A percentile compares a stretch with the other conserved stretches of the same genome.
Conservation (phyloP, 2,797 vertebrate species). For the Pseudochromis fuscus region DNA sequence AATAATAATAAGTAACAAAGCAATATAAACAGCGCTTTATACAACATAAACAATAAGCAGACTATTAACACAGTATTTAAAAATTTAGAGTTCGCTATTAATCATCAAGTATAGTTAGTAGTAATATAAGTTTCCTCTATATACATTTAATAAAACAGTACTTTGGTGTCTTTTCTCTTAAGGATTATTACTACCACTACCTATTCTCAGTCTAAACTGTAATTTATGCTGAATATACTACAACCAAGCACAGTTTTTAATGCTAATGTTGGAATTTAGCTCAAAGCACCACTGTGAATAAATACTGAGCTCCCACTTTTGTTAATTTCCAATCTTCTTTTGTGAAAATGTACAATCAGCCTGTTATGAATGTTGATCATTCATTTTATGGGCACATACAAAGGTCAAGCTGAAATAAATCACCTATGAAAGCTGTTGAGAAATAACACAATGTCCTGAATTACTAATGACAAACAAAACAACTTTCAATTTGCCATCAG, state of each 20-base stretch:
- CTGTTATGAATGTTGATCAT: conserved; percentile 39
- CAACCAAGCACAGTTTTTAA: not conserved
- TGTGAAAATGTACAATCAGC: conserved; percentile 24
- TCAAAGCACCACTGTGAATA: not conserved
- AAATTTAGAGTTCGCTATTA: no score
- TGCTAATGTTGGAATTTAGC: not conserved
- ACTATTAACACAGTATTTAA: no score
- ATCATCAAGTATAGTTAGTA: no score
- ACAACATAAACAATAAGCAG: no score
- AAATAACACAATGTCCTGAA: conserved; percentile 30
- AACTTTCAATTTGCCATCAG: conserved; percentile 11
- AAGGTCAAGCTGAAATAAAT: conserved; percentile 52
- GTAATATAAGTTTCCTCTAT: no score
- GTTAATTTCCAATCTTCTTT: conserved; percentile 29
- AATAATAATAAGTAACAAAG: no score
- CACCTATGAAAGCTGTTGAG: conserved; percentile 26
- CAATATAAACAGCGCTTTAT: no score
- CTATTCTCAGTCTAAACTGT: not conserved
- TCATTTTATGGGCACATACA: conserved; percentile 35
- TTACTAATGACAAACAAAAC: conserved; percentile 10
- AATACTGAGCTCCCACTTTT: not conserved
- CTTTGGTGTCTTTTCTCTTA: no score
- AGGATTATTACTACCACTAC: no score
- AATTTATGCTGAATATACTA: not conserved
- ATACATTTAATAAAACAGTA: no score